Percentiles rank a stretch among this genome's conserved stretches.
These are phyloP conservation scores for Bothrops jararaca DNA, from an alignment of 2,113 vertebrate genomes.

Conservation along the genomic window DNA sequence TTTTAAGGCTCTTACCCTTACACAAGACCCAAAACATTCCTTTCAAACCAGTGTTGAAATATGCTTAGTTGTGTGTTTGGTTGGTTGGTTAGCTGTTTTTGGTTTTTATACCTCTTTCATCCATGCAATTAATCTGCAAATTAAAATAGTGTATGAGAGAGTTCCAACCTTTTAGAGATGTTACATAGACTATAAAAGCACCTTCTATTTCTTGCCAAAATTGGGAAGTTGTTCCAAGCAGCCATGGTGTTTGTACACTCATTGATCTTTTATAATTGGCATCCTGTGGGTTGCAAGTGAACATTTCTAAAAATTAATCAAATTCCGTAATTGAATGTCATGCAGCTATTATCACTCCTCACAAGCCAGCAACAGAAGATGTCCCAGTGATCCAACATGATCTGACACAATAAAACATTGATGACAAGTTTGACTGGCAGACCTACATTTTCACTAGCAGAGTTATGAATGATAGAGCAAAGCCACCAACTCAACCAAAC, in stretches of 20 bases:
- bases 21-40: neutral
- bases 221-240: neutral
- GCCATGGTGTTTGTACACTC: neutral
- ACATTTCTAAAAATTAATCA: neutral
- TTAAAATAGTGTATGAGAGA: neutral
- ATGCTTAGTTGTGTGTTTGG: neutral
- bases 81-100: neutral
- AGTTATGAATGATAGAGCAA: neutral
- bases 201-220: neutral
- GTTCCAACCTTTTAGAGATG: neutral
- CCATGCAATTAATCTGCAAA: neutral
- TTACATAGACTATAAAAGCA: neutral
- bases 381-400: neutral
- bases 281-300: neutral
- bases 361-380: neutral
- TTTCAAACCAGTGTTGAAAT: neutral
- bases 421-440: too few relatives aligned
- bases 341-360: neutral
- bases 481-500: neutral
- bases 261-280: neutral
- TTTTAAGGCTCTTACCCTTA: neutral
- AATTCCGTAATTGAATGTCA: neutral
- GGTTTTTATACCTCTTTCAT: neutral
- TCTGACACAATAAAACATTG: neutral
- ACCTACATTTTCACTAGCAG: neutral